Base-by-base conservation (phyloP, 2,888 invertebrate genomes). In the Agonopterix subpropinquella region DNA sequence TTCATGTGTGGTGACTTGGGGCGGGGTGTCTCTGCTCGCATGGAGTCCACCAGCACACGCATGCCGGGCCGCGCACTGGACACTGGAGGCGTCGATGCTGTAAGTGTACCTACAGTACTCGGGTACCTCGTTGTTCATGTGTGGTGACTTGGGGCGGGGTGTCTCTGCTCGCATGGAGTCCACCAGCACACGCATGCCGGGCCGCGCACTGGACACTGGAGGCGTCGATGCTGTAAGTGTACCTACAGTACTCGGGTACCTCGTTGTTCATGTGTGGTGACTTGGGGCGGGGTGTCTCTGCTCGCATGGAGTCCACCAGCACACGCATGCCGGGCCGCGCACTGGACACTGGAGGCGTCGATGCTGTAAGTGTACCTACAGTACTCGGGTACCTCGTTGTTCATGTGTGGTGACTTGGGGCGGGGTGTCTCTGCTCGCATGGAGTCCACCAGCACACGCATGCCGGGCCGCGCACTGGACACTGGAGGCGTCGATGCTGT, bases 201-300 rank as follows among this genome's bases (percentile, higher is more conserved):
- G 87, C 44, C 75, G 71, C 54, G 85, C 77, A 39, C 11, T 39
- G 10, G 78, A 89, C 84, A 63, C 65, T 78, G 59, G 75, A 78
- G 87, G 13, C 65, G 54, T 80, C 69, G 57, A 74, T 67, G 61
- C 65, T 64, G 35, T 62, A 45, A 9, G 68, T 72, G 70, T 67
- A 59, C 44, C n/a, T 1, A 28, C 28, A 28, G 28, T 28, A 28
- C 5, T 4, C 2, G 39, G 10, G 39, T 18, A 77, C 83, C 84
- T 98, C 98, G 86, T 98, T 98, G 89, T 98, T 98, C 94, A 98
- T 97, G 78, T 89, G 92, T 46, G 98, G 98, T 47, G 97, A 97
- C 80, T 96, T 95, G 47, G 98, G 96, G 51, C 98, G 90, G 45
- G 96, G 96, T 48, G 95, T 95, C 77, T 96, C 95, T 59, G 93